Evolutionary conservation across 2,113 vertebrate species (phyloP).

Genomic region (Albula glossodonta): DNA sequence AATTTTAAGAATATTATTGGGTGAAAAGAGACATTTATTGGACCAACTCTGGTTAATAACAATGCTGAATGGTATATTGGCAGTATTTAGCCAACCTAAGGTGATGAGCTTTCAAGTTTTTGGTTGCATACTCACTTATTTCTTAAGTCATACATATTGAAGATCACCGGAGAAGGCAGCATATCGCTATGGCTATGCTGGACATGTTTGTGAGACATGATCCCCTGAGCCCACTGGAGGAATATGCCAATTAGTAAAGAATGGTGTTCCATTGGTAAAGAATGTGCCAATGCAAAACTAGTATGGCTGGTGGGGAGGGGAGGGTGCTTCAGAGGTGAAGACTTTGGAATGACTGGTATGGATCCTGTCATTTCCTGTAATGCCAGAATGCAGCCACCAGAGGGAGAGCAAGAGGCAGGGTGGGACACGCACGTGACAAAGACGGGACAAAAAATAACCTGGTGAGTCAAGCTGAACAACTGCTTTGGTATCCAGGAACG

Average conservation of each 20-base stretch:
- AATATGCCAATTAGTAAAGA: too few species aligned
- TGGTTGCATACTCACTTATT: background rate
- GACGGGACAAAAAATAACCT: background rate
- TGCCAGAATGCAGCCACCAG: background rate
- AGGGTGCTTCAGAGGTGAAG: background rate
- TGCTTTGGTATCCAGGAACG: background rate
- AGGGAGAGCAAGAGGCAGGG: background rate
- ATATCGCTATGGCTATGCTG: too few species aligned
- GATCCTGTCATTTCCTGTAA: background rate
- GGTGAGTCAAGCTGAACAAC: background rate
- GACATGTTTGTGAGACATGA: too few species aligned
- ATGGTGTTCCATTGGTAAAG: background rate
- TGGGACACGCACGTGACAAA: too few species aligned
- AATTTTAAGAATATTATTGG: background rate
- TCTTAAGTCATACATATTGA: background rate
- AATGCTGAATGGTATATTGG: background rate
- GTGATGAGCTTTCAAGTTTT: background rate
- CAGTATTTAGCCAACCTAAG: background rate
- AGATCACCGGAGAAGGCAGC: too few species aligned
- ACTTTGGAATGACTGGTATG: background rate
- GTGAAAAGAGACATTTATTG: background rate
- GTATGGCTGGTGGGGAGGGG: background rate
- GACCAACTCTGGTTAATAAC: background rate
- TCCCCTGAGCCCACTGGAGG: too few species aligned
- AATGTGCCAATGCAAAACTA: background rate